phyloP scores from a whole-genome alignment of 1,140 invertebrate species.

The Lucilia cuprina region DNA sequence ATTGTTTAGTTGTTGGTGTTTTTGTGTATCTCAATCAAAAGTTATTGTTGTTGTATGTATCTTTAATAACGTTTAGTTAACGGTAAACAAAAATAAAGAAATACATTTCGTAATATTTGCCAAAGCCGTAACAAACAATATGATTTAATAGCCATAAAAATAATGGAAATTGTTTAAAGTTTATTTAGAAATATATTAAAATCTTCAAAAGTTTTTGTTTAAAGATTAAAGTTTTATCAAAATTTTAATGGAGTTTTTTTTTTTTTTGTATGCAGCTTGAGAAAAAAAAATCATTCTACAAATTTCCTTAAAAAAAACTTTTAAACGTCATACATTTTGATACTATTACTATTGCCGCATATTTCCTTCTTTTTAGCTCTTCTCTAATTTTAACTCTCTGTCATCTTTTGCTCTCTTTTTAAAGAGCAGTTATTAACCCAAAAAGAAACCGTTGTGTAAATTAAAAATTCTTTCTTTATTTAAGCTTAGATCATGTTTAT shows the following conservation, averaged over 20 bases:
- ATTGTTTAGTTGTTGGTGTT: no score
- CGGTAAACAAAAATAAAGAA: background rate
- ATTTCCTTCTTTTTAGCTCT: background rate
- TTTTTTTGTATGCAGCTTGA: background rate
- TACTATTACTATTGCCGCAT: slow-evolving; percentile 5
- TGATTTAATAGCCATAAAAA: background rate
- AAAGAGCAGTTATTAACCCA: background rate
- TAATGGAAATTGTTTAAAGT: background rate
- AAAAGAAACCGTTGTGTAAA: no score
- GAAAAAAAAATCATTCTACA: background rate
- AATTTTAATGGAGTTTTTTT: no score
- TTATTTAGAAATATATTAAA: no score
- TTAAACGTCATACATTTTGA: background rate
- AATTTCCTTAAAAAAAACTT: background rate
- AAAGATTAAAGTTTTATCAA: no score
- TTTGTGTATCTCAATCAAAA: background rate
- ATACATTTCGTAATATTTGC: background rate
- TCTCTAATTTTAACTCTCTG: background rate
- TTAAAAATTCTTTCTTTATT: no score
- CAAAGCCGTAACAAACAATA: background rate
- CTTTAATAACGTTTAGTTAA: background rate
- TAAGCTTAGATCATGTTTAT: no score
- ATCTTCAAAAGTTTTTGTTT: no score
- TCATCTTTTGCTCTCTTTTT: background rate
- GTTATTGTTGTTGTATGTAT: slow-evolving; percentile 5